phyloP scores from a whole-genome alignment of 2,797 vertebrate genomes.

The Sebastolobus alascanus region DNA sequence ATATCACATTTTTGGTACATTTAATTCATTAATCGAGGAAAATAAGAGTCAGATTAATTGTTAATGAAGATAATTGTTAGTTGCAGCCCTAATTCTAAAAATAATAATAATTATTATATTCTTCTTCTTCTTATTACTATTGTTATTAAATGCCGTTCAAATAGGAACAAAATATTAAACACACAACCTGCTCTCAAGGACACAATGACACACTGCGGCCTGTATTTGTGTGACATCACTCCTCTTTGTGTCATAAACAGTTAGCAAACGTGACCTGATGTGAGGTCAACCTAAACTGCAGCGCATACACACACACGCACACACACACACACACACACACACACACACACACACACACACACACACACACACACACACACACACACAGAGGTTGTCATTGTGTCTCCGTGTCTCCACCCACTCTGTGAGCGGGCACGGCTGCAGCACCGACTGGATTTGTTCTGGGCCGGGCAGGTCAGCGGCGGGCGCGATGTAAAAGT shows the following conservation, averaged over 20 bases:
- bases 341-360: not conserved
- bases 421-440: slow-evolving; percentile 25
- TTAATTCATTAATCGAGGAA: not conserved
- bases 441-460: slow-evolving; percentile 67
- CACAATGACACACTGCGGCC: slow-evolving; percentile 24
- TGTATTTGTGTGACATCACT: slow-evolving; percentile 48
- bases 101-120: not conserved
- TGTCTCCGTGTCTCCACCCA: slow-evolving; percentile 48
- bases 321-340: slow-evolving; percentile 21
- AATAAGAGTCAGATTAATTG: not conserved
- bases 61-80: not conserved
- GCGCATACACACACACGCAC: slow-evolving; percentile 17
- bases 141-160: not conserved
- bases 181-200: not conserved
- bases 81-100: not conserved
- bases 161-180: not conserved
- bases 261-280: slow-evolving; percentile 72
- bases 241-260: slow-evolving; percentile 70
- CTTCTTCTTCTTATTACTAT: not conserved
- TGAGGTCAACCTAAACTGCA: slow-evolving; percentile 57
- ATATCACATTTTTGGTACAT: not conserved
- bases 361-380: slow-evolving; percentile 1
- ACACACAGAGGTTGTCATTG: slow-evolving; percentile 46
- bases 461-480: slow-evolving; percentile 77
- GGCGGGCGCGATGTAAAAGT: slow-evolving; percentile 64